Evolutionary conservation across 2,797 vertebrate genomes (phyloP), one percentile per base, ranked within the genome.

Genomic region (Sebastes vulpes): DNA sequence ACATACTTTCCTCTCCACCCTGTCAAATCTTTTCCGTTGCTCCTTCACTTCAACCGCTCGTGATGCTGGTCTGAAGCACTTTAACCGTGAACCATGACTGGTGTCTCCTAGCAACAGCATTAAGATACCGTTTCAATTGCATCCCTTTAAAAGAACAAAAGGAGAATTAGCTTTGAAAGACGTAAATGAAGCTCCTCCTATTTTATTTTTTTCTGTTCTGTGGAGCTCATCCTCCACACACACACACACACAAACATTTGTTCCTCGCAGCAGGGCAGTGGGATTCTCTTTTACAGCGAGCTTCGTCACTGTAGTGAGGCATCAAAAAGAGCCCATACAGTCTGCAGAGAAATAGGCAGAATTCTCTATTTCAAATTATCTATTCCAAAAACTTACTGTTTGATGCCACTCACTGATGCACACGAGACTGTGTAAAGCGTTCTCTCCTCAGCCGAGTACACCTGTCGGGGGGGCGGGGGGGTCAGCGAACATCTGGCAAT

Each of bases 51-150:
- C 35, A 42, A 42, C 29, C 0, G 6, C 53, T 21, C 4, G 21
- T 54, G 70, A 81, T 12, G 63, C 74, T 23, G 81, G 89, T 85
- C 82, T 89, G 72, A 89, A 89, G 66, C 56, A 6, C 73, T 83
- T 71, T 57, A 68, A 88, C 78, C 70, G 20, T 75, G 64, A 81
- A 86, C 84, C 72, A 52, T 4, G 61, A 86, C 90, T 50, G 65
- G 61, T 48, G 94, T 96, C 87, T 93, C 94, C 90, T 94, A 93
- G 94, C 93, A 95, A 95, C 95, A 25, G 70, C 78, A 71, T 84
- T 79, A 50, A 69, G 79, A 90, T 87, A 65, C 69, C 9, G 25
- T 88, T 89, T 90, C 79, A 87, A 70, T 84, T 65, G 59, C 68
- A 82, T 89, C 72, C 77, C 67, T 74, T 48, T 35, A 46, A 3